phyloP scores from a whole-genome alignment of 1,140 invertebrate genomes.

The Drosophila pectinifera region DNA sequence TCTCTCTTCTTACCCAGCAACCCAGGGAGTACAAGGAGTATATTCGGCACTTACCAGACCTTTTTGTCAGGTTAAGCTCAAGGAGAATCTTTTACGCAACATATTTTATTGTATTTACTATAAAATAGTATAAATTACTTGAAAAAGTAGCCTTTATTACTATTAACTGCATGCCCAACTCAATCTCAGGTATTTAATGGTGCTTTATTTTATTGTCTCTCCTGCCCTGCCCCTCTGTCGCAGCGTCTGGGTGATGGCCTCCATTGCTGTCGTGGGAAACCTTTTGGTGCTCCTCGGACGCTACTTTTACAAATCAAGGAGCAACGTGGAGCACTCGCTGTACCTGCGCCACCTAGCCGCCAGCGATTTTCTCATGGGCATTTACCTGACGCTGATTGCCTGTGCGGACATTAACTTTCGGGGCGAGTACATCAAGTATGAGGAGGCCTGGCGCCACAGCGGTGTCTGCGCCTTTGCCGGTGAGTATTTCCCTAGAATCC shows the following conservation, averaged over 20 bases:
- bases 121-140: too few species aligned
- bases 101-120: too few species aligned
- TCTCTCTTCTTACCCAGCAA: neutral
- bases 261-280: conserved; percentile 88
- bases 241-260: conserved; percentile 89
- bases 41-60: neutral
- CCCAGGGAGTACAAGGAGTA: neutral
- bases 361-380: conserved; percentile 90
- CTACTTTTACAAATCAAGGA: conserved; percentile 84
- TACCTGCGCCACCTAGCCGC: conserved; percentile 88
- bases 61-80: neutral
- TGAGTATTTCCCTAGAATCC: conserved; percentile 18
- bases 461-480: conserved; percentile 86
- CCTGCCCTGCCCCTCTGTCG: too few species aligned
- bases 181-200: too few species aligned
- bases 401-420: conserved; percentile 87
- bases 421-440: conserved; percentile 87
- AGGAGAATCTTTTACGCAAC: too few species aligned
- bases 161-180: too few species aligned
- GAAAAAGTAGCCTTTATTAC: neutral
- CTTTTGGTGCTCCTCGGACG: conserved; percentile 88
- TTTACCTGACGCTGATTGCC: conserved; percentile 89
- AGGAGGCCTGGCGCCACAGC: conserved; percentile 87
- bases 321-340: conserved; percentile 87
- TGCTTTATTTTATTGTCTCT: too few species aligned